These are phyloP conservation scores for Drosophila histrio DNA, from an alignment of 2,888 invertebrate species.

Conservation along the genomic window DNA sequence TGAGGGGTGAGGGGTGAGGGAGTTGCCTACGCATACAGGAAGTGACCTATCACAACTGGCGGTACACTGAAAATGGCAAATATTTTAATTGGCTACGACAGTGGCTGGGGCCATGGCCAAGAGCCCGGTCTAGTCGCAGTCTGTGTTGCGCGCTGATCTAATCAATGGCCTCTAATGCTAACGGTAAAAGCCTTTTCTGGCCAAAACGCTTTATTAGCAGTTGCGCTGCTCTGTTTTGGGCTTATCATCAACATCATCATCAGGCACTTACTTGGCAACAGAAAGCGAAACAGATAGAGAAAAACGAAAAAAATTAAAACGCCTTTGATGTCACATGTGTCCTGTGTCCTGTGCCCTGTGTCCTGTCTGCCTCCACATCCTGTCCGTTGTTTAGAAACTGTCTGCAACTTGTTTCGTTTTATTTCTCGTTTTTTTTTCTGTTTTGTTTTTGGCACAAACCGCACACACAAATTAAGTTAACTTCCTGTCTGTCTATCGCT, in stretches of 20 bases:
- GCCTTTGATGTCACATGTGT: conserved; percentile 60
- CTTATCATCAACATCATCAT: conserved; percentile 36
- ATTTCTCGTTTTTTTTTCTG: conserved; percentile 4
- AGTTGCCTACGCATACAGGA: conserved; percentile 27
- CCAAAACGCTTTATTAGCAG: conserved; percentile 14
- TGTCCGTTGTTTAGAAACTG: conserved; percentile 52
- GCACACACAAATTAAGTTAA: conserved; percentile 81
- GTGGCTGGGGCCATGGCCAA: conserved; percentile 10
- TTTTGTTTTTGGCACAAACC: conserved; percentile 50
- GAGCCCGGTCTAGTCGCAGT: not conserved
- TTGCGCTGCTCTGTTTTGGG: conserved; percentile 5
- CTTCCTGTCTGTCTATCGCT: conserved; percentile 82
- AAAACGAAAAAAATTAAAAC: conserved; percentile 18
- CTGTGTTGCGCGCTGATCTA: conserved; percentile 54
- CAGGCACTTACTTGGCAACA: not conserved
- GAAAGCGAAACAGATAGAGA: conserved; percentile 16
- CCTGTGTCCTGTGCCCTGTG: conserved; percentile 10
- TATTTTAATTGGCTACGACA: conserved; percentile 70
- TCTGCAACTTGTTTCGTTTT: conserved; percentile 51
- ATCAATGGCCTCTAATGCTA: conserved; percentile 61
- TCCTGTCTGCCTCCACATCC: conserved; percentile 46
- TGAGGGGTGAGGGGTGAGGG: too few species aligned
- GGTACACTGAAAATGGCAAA: conserved; percentile 50
- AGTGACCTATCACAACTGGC: conserved; percentile 74
- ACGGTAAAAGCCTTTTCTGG: conserved; percentile 63